These are phyloP conservation scores for Polietes domitor DNA, from an alignment of 2,888 invertebrate genomes.

Conservation along the genomic window DNA sequence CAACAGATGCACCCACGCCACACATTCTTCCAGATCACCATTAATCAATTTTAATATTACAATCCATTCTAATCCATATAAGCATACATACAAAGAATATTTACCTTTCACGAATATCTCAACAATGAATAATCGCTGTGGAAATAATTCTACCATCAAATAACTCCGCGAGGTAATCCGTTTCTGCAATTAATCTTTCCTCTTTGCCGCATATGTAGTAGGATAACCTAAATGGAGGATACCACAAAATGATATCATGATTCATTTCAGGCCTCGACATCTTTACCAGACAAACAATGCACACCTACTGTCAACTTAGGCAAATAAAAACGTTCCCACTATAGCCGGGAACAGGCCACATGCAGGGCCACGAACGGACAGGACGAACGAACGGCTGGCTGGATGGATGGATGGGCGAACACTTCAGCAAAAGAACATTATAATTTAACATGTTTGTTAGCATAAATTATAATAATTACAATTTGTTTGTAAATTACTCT, in stretches of 20 bases:
- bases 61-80: no score
- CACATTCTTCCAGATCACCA: no score
- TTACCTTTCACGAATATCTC: no score
- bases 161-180: not conserved
- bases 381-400: not conserved
- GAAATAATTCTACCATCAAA: not conserved
- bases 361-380: constrained; percentile 22
- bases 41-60: no score
- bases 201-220: constrained; percentile 25
- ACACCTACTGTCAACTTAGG: constrained; percentile 55
- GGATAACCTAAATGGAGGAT: no score
- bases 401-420: not conserved
- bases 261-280: constrained; percentile 33
- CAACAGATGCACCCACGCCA: no score
- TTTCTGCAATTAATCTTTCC: constrained; percentile 50
- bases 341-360: not conserved
- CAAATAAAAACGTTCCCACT: constrained; percentile 55
- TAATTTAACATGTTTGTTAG: constrained; percentile 64
- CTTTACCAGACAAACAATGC: constrained; percentile 26
- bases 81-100: no score
- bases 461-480: constrained; percentile 66
- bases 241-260: constrained; percentile 35
- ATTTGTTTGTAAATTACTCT: constrained; percentile 64
- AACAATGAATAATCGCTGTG: not conserved
- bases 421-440: constrained; percentile 43